Conservation (phyloP, 2,113 vertebrate species). For the Ancistrus triradiatus region DNA sequence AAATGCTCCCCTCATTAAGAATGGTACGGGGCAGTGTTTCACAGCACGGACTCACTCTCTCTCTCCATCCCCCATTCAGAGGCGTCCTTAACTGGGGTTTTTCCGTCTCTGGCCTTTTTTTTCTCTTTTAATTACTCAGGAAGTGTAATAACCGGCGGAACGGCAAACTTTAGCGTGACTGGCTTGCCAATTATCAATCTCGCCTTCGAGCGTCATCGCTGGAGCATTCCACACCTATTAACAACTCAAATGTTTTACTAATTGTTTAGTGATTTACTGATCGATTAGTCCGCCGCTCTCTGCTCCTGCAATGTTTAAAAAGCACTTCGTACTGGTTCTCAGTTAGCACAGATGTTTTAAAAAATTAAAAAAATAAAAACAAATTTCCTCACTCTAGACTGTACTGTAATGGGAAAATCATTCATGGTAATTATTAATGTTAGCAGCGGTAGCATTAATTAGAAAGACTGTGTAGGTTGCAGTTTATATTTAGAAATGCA, state of each 20-base stretch:
- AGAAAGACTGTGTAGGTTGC: no score
- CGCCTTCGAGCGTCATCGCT: not conserved
- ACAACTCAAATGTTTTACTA: slow-evolving; percentile 22
- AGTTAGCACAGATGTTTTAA: no score
- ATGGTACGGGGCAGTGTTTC: not conserved
- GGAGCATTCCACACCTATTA: slow-evolving; percentile 13
- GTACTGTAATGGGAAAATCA: not conserved
- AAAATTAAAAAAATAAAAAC: not conserved
- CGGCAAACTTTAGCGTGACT: not conserved
- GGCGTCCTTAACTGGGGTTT: not conserved
- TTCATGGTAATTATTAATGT: not conserved
- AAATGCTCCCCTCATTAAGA: slow-evolving; percentile 34
- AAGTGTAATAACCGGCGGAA: slow-evolving; percentile 17
- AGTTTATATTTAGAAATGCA: no score
- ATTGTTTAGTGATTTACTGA: slow-evolving; percentile 36
- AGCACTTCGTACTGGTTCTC: not conserved
- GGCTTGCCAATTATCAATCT: slow-evolving; percentile 18
- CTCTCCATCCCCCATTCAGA: not conserved
- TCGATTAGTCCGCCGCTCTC: slow-evolving; percentile 15
- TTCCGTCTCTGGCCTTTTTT: slow-evolving; percentile 6
- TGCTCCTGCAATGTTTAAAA: not conserved
- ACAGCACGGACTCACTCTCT: not conserved
- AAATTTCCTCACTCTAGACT: not conserved
- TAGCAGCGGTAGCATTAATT: no score
- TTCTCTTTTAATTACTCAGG: slow-evolving; percentile 23